A percentile compares a stretch with the other conserved stretches of the same genome.
phyloP scores from a whole-genome alignment of 2,797 vertebrate species.

The Ptychadena robeensis region DNA sequence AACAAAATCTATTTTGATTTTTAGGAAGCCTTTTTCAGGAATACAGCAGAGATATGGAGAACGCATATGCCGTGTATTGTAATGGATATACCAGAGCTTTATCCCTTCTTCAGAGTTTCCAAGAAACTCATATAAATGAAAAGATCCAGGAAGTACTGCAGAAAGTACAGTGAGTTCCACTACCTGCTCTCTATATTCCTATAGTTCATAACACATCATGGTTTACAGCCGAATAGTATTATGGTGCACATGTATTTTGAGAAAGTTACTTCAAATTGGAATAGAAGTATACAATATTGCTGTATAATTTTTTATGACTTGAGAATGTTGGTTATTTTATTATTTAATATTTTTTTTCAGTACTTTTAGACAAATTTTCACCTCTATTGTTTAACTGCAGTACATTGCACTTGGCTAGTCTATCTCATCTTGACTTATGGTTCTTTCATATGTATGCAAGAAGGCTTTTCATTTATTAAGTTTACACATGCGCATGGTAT shows the following conservation, averaged over 20 bases:
- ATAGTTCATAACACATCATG: background rate
- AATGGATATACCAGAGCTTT: slow-evolving; percentile 83
- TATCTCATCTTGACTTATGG: no score
- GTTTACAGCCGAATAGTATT: background rate
- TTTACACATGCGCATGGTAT: no score
- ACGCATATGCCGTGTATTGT: slow-evolving; percentile 87
- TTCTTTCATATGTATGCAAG: no score
- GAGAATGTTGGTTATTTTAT: no score
- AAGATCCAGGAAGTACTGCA: slow-evolving; percentile 81
- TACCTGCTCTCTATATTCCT: background rate
- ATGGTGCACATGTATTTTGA: background rate
- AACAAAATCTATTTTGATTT: background rate
- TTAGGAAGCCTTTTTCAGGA: slow-evolving; percentile 87
- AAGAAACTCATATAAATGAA: slow-evolving; percentile 81
- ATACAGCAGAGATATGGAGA: slow-evolving; percentile 86
- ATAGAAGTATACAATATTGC: no score
- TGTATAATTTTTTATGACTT: background rate
- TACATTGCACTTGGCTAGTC: no score
- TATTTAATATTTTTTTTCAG: no score
- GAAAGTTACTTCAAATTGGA: background rate
- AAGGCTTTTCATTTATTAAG: no score
- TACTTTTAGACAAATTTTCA: no score
- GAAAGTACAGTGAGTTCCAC: slow-evolving; percentile 81
- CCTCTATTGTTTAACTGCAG: no score
- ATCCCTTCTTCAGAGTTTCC: slow-evolving; percentile 82